Evolutionary conservation across 35 echinoderm and acorn worm species (phyloP).

Genomic region (Lytechinus pictus): DNA sequence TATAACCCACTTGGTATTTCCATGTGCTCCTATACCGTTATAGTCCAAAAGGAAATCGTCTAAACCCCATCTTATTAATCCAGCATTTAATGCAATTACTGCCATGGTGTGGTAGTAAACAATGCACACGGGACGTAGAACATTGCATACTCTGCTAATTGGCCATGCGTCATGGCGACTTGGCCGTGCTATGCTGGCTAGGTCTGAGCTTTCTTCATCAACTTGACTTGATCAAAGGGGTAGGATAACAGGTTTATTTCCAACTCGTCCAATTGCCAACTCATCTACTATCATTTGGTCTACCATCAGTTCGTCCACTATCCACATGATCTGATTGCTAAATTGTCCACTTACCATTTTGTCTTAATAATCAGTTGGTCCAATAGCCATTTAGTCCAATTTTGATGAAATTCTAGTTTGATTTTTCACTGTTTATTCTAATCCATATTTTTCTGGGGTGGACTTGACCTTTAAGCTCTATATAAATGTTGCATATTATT

Average conservation of each 20-base stretch:
- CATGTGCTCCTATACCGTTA: neutral
- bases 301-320: no score
- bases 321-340: no score
- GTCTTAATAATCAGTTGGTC: no score
- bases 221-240: neutral
- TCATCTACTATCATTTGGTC: no score
- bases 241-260: neutral
- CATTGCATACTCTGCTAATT: neutral
- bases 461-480: no score
- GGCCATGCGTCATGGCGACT: neutral
- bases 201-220: neutral
- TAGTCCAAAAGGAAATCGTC: neutral
- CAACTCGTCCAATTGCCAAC: no score
- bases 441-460: no score
- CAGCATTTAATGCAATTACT: conserved; percentile 38
- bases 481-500: no score
- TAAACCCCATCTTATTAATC: conserved; percentile 6
- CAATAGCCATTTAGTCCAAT: no score
- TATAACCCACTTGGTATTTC: neutral
- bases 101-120: neutral
- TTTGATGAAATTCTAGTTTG: no score
- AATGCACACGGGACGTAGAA: neutral
- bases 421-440: no score
- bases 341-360: no score
- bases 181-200: neutral